Conservation (phyloP, 2,113 vertebrate genomes). For the Salvelinus alpinus region DNA sequence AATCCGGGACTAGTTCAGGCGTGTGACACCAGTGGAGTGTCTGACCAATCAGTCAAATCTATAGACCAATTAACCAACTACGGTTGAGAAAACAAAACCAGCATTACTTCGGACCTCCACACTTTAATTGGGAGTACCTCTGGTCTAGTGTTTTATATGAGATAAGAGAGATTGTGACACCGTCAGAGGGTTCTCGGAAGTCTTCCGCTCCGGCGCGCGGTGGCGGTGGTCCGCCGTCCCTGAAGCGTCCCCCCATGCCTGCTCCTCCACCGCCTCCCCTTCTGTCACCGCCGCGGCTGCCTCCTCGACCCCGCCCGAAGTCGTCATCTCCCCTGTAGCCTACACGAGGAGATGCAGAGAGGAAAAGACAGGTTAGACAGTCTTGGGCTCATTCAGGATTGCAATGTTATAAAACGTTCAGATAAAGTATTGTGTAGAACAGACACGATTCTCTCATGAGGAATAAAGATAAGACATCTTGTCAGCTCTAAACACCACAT, state of each 20-base stretch:
- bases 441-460: too few species aligned
- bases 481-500: too few species aligned
- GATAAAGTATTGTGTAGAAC: too few species aligned
- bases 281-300: constrained; percentile 81
- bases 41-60: too few species aligned
- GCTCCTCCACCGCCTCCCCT: constrained; percentile 72
- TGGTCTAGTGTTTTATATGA: neutral
- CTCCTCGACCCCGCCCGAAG: constrained; percentile 84
- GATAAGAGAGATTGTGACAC: constrained; percentile 60
- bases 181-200: constrained; percentile 98
- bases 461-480: too few species aligned
- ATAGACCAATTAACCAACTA: too few species aligned
- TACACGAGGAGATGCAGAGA: constrained; percentile 41
- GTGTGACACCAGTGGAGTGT: too few species aligned
- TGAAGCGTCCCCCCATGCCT: constrained; percentile 78
- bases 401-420: too few species aligned
- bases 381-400: neutral
- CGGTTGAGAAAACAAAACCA: neutral
- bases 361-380: neutral
- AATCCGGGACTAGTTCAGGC: too few species aligned
- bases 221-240: constrained; percentile 73
- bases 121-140: too few species aligned
- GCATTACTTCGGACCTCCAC: neutral
- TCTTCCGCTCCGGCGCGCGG: constrained; percentile 84
- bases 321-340: constrained; percentile 92